Conservation (phyloP, 2,888 invertebrate genomes). For the Galerucella pusilla region DNA sequence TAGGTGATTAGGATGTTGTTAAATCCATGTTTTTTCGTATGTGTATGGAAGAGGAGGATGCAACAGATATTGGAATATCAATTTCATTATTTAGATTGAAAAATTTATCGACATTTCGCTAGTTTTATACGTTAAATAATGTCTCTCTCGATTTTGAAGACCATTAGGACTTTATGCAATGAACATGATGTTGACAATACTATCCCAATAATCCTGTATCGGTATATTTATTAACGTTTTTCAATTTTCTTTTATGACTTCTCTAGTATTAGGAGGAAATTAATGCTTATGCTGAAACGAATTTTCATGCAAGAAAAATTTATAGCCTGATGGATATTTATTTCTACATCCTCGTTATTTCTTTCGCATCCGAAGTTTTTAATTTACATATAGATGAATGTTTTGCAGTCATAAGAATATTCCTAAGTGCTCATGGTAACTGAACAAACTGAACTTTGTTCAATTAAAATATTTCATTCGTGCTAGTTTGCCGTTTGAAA, state of each 20-base stretch:
- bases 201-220: background rate
- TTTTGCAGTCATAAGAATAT: conserved; percentile 6
- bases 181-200: no score
- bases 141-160: no score
- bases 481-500: no score
- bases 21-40: no score
- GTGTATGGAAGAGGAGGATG: no score
- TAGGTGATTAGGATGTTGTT: no score
- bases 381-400: conserved; percentile 34
- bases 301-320: conserved; percentile 30
- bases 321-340: conserved; percentile 26
- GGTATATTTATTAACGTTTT: conserved; percentile 14
- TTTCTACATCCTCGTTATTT: background rate
- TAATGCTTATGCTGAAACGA: conserved; percentile 16
- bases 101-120: no score
- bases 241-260: conserved; percentile 36
- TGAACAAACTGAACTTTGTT: background rate
- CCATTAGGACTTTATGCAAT: no score
- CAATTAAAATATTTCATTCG: no score
- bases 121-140: no score
- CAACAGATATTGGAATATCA: no score
- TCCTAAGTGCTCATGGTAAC: background rate
- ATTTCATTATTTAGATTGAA: no score
- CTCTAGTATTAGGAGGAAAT: conserved; percentile 27
- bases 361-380: conserved; percentile 14